Base-by-base conservation (phyloP, 2,888 invertebrate genomes). In the Hirtodrosophila alboralis region DNA sequence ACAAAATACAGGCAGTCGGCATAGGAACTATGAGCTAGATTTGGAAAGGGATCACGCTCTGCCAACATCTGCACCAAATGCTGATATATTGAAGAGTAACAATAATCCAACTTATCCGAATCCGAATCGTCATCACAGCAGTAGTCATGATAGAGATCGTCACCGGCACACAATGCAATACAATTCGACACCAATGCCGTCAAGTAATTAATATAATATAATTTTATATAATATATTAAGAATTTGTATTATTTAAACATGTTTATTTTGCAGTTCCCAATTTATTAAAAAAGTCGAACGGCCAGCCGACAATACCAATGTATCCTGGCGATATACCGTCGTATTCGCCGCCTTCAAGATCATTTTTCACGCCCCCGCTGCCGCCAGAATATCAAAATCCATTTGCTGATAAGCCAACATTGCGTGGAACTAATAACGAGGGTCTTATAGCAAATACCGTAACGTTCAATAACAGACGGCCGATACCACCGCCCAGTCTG, bases 321-420 rank as follows among this genome's bases (percentile, higher is more conserved):
- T 92, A 92, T 77, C 91, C 93, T 10, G 94, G 94, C 43, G 95
- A 95, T 75, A 93, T 95, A 73, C 96, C 96, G 30, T 95, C 95
- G 28, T 96, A 96, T 90, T 95, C 96, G 18, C 96, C 96, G 45
- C 96, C 96, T 14, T 95, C 95, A 26, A 91, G 96, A 56, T 92
- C 94, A 9, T 94, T 95, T 89, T 94, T 95, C 90, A 96, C 96
- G 0, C 96, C 96, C 1, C 96, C 96, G 0, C 90, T 96, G 69
- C 96, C 96, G 9, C 95, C 95, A 6, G 96, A 96, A 90, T 95
- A 95, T 88, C 93, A 94, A 63, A 95, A 96, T 91, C 96, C 96
- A 0, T 96, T 96, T 87, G 96, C 96, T n/a, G 96, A 96, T 88
- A 96, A 96, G 90, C 96, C 96, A 45, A 96, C 96, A 38, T 91